phyloP scores from a whole-genome alignment of 2,888 invertebrate species.

The Macaria liturata region DNA sequence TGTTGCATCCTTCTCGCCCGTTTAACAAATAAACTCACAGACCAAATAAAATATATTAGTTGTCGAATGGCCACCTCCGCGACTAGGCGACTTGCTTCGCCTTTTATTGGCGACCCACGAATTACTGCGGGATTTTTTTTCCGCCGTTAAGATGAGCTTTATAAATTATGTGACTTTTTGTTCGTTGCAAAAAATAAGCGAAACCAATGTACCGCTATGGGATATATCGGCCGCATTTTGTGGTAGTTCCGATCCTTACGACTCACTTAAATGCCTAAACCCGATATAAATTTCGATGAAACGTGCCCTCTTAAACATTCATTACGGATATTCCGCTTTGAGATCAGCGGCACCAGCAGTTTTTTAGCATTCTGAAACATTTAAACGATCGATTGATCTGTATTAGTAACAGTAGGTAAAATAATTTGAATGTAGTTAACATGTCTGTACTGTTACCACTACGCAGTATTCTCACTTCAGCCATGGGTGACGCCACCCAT shows the following conservation, averaged over 20 bases:
- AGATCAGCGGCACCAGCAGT: constrained; percentile 25
- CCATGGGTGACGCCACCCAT: constrained; percentile 37
- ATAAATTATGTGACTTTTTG: constrained; percentile 42
- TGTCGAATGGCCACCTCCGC: constrained; percentile 69
- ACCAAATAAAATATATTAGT: constrained; percentile 73
- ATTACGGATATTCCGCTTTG: constrained; percentile 29
- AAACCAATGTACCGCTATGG: constrained; percentile 27
- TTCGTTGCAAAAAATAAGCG: constrained; percentile 34
- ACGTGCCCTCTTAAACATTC: constrained; percentile 35
- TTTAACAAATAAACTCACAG: constrained; percentile 78
- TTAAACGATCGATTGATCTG: background rate
- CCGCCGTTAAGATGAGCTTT: constrained; percentile 40
- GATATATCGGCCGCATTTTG: constrained; percentile 26
- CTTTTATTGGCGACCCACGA: constrained; percentile 63
- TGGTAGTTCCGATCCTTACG: constrained; percentile 28
- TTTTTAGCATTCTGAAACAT: constrained; percentile 19
- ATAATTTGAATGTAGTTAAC: no score
- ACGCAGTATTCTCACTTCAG: no score
- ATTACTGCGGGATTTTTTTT: constrained; percentile 53
- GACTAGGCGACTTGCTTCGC: constrained; percentile 51
- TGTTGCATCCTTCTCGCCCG: constrained; percentile 60
- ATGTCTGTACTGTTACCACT: no score
- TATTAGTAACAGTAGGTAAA: no score
- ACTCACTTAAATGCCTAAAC: constrained; percentile 29
- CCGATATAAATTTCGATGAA: constrained; percentile 31